phyloP scores from a whole-genome alignment of 2,113 vertebrate species.

The Apodemus speciosus region DNA sequence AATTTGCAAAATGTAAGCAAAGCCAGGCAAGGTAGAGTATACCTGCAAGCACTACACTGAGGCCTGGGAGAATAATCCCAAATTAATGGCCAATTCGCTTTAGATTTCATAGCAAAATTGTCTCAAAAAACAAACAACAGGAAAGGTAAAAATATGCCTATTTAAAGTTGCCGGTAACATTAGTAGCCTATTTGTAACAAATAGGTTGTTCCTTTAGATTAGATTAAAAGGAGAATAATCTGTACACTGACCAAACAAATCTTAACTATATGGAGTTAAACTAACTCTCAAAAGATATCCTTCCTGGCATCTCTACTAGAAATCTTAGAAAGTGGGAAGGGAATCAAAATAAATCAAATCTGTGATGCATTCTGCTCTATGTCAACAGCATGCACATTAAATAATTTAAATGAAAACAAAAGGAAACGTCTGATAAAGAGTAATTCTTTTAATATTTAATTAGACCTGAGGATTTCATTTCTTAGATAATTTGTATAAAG shows the following conservation, averaged over 20 bases:
- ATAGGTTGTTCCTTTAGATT: neutral
- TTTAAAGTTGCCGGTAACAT: constrained; percentile 5
- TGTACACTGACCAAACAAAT: neutral
- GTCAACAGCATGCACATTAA: neutral
- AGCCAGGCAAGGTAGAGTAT: too few relatives aligned
- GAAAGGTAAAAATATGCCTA: neutral
- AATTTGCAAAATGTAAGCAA: neutral
- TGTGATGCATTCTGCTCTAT: neutral
- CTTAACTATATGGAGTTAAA: neutral
- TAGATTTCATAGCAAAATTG: neutral
- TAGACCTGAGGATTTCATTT: neutral
- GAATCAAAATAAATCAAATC: neutral
- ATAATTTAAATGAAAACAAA: neutral
- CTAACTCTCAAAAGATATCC: constrained; percentile 43
- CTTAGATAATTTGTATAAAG: neutral
- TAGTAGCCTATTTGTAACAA: neutral
- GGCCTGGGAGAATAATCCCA: neutral
- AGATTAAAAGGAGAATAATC: constrained; percentile 2
- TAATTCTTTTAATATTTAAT: neutral
- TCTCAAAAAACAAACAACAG: neutral
- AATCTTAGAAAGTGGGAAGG: neutral
- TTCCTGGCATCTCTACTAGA: neutral
- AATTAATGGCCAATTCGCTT: neutral
- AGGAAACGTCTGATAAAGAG: neutral
- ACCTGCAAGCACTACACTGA: neutral